Percentiles rank a stretch among this genome's conserved stretches.
Evolutionary conservation across 2,113 vertebrate species (phyloP).

Genomic region (Megatriorchis doriae): DNA sequence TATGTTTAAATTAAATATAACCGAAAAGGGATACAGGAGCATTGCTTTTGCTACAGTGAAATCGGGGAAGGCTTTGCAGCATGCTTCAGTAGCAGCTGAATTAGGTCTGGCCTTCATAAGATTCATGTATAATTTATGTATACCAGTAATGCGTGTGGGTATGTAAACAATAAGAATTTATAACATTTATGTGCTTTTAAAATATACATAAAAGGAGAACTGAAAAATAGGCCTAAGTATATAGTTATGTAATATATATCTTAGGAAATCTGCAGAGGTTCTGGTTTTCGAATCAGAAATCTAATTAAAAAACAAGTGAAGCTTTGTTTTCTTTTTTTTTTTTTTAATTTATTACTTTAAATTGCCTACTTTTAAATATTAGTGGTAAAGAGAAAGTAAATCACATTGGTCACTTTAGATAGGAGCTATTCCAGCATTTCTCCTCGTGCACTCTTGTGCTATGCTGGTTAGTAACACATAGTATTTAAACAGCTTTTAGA

Average conservation of each 20-base stretch:
- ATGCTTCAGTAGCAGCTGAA: neutral
- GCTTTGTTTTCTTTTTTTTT: neutral
- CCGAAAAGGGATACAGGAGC: neutral
- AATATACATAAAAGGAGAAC: neutral
- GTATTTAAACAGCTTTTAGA: neutral
- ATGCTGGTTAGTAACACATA: neutral
- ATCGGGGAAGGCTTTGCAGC: neutral
- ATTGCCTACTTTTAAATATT: neutral
- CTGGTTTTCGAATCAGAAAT: neutral
- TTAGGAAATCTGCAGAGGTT: neutral
- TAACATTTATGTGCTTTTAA: neutral
- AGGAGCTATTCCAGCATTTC: neutral
- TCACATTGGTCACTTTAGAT: neutral
- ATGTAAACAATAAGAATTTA: neutral
- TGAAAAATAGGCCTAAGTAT: neutral
- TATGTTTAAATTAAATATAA: constrained; percentile 34
- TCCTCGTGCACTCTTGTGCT: neutral
- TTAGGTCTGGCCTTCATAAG: neutral
- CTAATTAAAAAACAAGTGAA: neutral
- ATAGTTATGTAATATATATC: neutral
- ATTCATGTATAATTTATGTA: neutral
- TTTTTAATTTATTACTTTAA: neutral
- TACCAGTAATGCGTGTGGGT: neutral
- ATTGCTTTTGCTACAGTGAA: neutral
- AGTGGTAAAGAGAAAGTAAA: neutral